Conservation (phyloP, 2,888 invertebrate species). For the Eristalinus sepulchralis region DNA sequence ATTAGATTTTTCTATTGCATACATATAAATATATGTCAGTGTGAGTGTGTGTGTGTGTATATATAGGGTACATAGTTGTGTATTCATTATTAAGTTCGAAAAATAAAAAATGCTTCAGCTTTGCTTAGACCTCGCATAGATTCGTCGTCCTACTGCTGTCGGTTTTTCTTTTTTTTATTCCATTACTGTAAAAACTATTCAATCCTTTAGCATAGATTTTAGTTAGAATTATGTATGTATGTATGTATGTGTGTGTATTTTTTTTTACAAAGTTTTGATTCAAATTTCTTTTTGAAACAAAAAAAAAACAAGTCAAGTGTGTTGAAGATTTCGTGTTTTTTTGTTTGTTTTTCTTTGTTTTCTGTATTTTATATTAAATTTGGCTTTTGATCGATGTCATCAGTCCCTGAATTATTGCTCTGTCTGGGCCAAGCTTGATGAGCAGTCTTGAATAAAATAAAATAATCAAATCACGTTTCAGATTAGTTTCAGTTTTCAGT, state of each 20-base stretch:
- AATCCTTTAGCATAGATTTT: neutral
- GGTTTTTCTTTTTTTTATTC: neutral
- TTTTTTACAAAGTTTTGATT: neutral
- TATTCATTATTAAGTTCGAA: neutral
- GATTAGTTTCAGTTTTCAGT: neutral
- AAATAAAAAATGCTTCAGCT: too few species aligned
- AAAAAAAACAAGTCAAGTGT: neutral
- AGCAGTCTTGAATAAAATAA: constrained; percentile 64
- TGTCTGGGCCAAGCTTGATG: constrained; percentile 75
- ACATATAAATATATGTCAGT: too few species aligned
- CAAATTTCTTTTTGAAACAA: neutral
- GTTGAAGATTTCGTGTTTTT: neutral
- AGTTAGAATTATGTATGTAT: neutral
- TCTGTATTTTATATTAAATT: constrained; percentile 29
- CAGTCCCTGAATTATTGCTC: constrained; percentile 67
- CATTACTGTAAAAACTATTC: neutral
- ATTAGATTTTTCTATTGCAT: neutral
- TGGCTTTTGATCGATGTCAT: constrained; percentile 37
- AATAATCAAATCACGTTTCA: neutral
- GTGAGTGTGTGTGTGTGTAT: too few species aligned
- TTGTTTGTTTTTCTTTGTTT: neutral
- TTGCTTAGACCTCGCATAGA: too few species aligned
- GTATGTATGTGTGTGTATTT: neutral
- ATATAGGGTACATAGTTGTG: too few species aligned
- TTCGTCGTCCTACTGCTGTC: neutral